These are phyloP conservation scores for Drosophila antonietae DNA, from an alignment of 2,888 invertebrate genomes.

Conservation along the genomic window DNA sequence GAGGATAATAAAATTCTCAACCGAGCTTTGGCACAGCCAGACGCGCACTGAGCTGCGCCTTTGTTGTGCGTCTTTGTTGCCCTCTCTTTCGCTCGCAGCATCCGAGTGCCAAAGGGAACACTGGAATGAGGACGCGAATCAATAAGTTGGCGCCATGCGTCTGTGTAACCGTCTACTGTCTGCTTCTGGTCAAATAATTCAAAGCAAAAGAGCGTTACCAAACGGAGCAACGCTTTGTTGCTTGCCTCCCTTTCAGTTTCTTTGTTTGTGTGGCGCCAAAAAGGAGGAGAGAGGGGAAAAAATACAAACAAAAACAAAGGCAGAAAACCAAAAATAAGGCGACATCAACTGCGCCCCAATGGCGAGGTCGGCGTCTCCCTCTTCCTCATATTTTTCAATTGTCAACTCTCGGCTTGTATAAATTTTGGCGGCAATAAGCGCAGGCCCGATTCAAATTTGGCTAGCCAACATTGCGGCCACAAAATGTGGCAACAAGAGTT, in stretches of 20 bases:
- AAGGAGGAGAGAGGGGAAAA: not conserved
- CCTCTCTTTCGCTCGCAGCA: slow-evolving; percentile 49
- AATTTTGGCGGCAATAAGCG: slow-evolving; percentile 55
- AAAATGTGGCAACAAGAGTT: slow-evolving; percentile 49
- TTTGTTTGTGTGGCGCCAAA: slow-evolving; percentile 56
- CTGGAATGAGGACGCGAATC: slow-evolving; percentile 55
- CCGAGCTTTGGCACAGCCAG: slow-evolving; percentile 73
- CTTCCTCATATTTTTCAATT: slow-evolving; percentile 14
- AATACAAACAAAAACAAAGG: not conserved
- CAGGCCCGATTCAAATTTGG: slow-evolving; percentile 28
- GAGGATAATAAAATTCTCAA: slow-evolving; percentile 37
- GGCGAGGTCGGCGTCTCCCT: slow-evolving; percentile 44
- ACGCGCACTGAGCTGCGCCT: slow-evolving; percentile 72
- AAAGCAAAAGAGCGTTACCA: slow-evolving; percentile 55
- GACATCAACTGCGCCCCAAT: slow-evolving; percentile 16
- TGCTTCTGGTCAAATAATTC: slow-evolving; percentile 78
- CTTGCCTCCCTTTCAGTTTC: slow-evolving; percentile 69
- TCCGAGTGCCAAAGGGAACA: slow-evolving; percentile 49
- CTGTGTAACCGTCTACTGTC: slow-evolving; percentile 78
- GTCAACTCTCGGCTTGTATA: slow-evolving; percentile 10
- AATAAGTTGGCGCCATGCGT: slow-evolving; percentile 78
- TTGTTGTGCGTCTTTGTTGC: slow-evolving; percentile 53
- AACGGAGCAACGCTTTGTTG: slow-evolving; percentile 53
- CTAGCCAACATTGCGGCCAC: slow-evolving; percentile 46
- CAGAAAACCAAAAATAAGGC: slow-evolving; percentile 9